Evolutionary conservation across 2,888 invertebrate genomes (phyloP), one percentile per base, ranked within the genome.

Genomic region (Xiphydria camelus): DNA sequence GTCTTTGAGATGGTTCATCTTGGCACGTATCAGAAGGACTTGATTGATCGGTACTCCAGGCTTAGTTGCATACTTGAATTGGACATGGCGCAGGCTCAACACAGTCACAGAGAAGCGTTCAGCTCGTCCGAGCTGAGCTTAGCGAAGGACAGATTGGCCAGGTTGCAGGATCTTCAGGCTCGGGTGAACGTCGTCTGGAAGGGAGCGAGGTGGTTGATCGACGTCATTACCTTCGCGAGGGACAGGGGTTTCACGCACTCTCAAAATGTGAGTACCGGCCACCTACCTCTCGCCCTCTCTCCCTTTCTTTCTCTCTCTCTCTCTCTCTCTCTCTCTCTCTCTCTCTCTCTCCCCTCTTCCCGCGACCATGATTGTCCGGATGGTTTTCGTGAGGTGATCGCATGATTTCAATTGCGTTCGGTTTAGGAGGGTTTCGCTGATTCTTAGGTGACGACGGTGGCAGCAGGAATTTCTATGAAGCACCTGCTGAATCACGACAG

Each of bases 1-100:
- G 92, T 91, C 0, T 91, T 91, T 66, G 89, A 94, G 82, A 89
- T 92, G 94, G 92, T 96, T 49, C 96, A 98, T 73, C 81, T 97
- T 51, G 89, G 88, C 66, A 95, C 97, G 2, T 99, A 98, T 76
- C 94, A 96, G 70, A 85, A 85, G 37, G 89, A 88, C 59, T 89
- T 98, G 51, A 86, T 98, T 41, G 87, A 89, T 63, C 86, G 92
- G 69, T 98, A 97, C 78, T 91, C 94, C 2, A 86, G 93, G 47
- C 80, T 98, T 10, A 96, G 95, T 60, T 94, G 95, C 61, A 89
- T 95, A 46, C 77, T 98, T 46, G 98, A 99, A 76, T 79, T 95
- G 68, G 96, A 97, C 64, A 88, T 91, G 0, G 88, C 91, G 0
- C 80, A 94, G 59, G 95, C 96, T 2, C 94, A 94, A 53, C 95